Evolutionary conservation across 2,113 vertebrate species (phyloP).

Genomic region (Alaudala cheleensis): DNA sequence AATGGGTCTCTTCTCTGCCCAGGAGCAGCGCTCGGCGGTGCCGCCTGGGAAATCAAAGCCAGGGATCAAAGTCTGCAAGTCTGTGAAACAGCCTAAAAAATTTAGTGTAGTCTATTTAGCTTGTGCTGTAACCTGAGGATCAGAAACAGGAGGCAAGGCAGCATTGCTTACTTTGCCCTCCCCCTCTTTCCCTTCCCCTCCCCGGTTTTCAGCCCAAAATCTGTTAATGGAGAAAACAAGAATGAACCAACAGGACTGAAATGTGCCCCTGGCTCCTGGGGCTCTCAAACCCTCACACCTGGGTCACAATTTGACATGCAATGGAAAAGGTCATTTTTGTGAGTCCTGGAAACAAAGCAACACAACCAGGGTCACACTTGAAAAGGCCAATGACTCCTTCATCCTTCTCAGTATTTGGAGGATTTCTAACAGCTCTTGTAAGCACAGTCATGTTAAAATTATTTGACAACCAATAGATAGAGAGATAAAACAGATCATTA

Average conservation of each 20-base stretch:
- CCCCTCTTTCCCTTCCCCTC: not conserved
- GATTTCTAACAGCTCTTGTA: slow-evolving; percentile 50
- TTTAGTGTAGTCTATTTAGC: slow-evolving; percentile 43
- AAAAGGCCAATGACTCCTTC: slow-evolving; percentile 2
- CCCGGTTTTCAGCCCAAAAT: not conserved
- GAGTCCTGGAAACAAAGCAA: not conserved
- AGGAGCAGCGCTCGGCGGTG: not conserved
- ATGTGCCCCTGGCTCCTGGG: slow-evolving; percentile 17
- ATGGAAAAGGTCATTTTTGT: slow-evolving; percentile 17
- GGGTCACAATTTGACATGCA: slow-evolving; percentile 23
- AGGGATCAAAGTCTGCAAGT: slow-evolving; percentile 44
- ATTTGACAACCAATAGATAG: slow-evolving; percentile 31
- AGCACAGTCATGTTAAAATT: not conserved
- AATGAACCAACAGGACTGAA: not conserved
- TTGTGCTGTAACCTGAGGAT: slow-evolving; percentile 43
- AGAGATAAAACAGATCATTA: slow-evolving; percentile 40
- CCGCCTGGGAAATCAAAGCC: slow-evolving; percentile 16
- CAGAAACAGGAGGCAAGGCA: slow-evolving; percentile 40
- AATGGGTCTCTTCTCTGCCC: slow-evolving; percentile 11
- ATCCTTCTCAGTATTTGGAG: not conserved
- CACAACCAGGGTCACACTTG: not conserved
- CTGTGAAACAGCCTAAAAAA: slow-evolving; percentile 43
- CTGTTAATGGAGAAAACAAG: slow-evolving; percentile 32
- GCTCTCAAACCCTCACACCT: slow-evolving; percentile 28
- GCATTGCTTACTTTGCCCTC: not conserved